Evolutionary conservation across 2,888 invertebrate species (phyloP).

Genomic region (Cephonodes hylas): DNA sequence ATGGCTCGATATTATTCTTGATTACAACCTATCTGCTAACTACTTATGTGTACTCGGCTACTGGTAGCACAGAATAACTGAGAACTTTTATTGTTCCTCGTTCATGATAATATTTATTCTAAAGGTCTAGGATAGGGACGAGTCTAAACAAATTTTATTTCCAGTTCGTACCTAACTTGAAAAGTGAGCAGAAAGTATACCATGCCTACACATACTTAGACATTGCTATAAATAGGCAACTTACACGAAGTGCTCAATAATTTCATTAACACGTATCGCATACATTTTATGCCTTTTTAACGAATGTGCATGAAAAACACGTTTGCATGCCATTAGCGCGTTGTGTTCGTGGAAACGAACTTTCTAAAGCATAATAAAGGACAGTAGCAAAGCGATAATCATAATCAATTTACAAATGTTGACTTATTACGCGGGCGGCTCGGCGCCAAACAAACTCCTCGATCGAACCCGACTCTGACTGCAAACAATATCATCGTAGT

Average conservation of each 20-base stretch:
- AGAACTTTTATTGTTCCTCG: no score
- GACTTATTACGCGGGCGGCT: conserved; percentile 52
- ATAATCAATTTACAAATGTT: conserved; percentile 71
- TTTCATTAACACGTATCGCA: conserved; percentile 1
- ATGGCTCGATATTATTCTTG: no score
- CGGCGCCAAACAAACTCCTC: conserved; percentile 71
- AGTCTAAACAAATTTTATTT: no score
- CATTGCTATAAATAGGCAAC: background rate
- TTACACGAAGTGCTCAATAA: conserved; percentile 1
- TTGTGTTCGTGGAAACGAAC: conserved; percentile 2
- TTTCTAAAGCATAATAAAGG: conserved; percentile 8
- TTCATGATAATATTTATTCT: no score
- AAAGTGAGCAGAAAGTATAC: background rate
- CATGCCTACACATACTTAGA: no score
- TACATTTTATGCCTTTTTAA: conserved; percentile 8
- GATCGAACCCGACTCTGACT: conserved; percentile 75
- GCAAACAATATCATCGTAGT: conserved; percentile 79
- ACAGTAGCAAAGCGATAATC: conserved; percentile 25
- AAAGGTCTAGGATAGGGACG: no score
- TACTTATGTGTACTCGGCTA: no score
- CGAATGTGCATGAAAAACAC: conserved; percentile 3
- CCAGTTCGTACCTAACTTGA: no score
- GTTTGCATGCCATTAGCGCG: conserved; percentile 4
- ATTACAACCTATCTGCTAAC: no score
- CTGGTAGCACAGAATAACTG: no score